Base-by-base conservation (phyloP, 2,113 vertebrate species). In the Malurus alboscapulatus region DNA sequence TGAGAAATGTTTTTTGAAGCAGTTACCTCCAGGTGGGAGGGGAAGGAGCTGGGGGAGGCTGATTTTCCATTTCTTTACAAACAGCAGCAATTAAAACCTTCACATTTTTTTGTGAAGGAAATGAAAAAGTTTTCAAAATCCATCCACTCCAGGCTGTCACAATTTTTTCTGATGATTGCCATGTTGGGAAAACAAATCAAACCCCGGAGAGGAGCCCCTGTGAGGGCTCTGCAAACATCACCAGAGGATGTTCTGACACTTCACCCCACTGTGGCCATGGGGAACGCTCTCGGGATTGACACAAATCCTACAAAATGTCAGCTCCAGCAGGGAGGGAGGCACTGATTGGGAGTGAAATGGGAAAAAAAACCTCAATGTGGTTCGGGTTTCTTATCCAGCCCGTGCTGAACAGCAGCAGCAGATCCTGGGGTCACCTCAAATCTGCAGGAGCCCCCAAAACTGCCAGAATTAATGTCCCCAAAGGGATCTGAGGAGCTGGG, bases 401-500 rank as follows among this genome's bases (percentile, higher is more conserved):
- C 47, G 2, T 1, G 10, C 71, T 44, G 25, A 13, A 6, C 38
- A 58, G 38, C 65, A 78, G 83, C 42, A 78, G 78, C 34, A 57
- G 42, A 21, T 13, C 25, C 53, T 21, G 10, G 25, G n/a, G 7
- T 17, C 38, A 20, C 14, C 42, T 7, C 16, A 5, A 12, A 5
- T 9, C 25, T 26, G 14, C 34, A 40, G 57, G 13, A 75, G 24
- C 14, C 24, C 45, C 9, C 16, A 5, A 10, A 5, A 10, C 25
- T 25, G 12, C 29, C 20, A 5, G 36, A 22, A 36, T 22, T 9
- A 3, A 6, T 0, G 7, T 9, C 25, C 55, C 25, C 27, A 22
- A 10, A 3, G 12, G 1, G n/a, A 38, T 12, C 24, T 9, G 4
- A 4, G 1, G 26, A 27, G 40, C 26, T 40, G 17, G 44, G 6